phyloP scores from a whole-genome alignment of 2,888 invertebrate genomes.

The Plebejus anna region DNA sequence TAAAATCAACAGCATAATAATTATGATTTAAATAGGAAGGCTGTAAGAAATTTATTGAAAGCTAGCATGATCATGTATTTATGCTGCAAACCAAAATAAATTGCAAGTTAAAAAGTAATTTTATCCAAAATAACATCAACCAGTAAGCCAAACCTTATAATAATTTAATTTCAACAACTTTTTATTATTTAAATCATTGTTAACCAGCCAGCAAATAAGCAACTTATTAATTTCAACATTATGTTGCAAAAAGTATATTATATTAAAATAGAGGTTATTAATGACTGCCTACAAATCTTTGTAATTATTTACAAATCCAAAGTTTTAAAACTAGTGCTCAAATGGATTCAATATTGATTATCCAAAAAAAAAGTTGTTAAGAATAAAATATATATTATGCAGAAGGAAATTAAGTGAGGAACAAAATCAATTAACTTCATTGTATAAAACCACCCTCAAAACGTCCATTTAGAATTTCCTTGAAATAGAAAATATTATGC shows the following conservation, averaged over 20 bases:
- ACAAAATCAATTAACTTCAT: neutral
- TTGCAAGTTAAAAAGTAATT: no score
- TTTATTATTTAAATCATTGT: neutral
- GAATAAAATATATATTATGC: no score
- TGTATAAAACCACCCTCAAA: no score
- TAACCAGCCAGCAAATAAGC: neutral
- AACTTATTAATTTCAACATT: neutral
- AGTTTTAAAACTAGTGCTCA: neutral
- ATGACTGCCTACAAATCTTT: neutral
- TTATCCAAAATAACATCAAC: neutral
- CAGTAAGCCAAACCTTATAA: neutral
- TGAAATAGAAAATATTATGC: constrained; percentile 3
- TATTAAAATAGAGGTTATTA: neutral
- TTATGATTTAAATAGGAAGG: no score
- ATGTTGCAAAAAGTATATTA: no score
- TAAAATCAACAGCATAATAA: no score
- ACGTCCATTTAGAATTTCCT: no score
- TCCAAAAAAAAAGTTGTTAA: neutral
- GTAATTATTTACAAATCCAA: neutral
- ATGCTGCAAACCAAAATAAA: no score
- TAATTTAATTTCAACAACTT: neutral
- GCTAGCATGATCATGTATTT: no score
- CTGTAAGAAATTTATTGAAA: no score
- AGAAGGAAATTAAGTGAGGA: no score
- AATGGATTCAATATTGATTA: neutral